These are phyloP conservation scores for Bos javanicus DNA, from an alignment of 2,113 vertebrate species.

Conservation along the genomic window DNA sequence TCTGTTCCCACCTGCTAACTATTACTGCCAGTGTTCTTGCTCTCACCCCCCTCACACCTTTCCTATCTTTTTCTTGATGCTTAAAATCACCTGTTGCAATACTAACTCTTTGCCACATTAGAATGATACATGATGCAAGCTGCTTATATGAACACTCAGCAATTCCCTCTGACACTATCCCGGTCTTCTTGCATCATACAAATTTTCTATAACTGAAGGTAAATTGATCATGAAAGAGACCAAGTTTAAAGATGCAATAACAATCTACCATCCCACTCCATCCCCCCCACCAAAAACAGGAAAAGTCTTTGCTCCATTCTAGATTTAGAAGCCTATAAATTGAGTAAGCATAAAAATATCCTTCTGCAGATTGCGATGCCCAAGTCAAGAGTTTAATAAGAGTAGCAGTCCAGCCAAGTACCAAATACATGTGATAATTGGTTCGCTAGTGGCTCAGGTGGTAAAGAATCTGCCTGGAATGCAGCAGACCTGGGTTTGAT, in stretches of 20 bases:
- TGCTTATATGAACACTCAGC: background rate
- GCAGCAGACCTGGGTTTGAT: background rate
- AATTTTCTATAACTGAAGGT: background rate
- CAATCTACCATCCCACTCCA: background rate
- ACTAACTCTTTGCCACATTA: background rate
- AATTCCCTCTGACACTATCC: background rate
- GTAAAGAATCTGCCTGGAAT: background rate
- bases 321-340: background rate
- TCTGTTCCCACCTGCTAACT: background rate
- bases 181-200: background rate
- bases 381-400: background rate
- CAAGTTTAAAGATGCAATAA: background rate
- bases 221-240: background rate
- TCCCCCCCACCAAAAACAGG: background rate
- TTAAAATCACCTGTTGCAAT: slow-evolving; percentile 15
- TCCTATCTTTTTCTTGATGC: background rate
- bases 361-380: slow-evolving; percentile 13
- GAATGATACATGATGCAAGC: background rate
- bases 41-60: background rate
- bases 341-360: slow-evolving; percentile 38
- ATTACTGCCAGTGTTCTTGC: background rate
- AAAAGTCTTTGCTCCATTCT: background rate
- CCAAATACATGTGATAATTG: background rate
- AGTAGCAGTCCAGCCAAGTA: background rate
- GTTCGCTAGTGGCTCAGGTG: background rate